These are phyloP conservation scores for Connochaetes taurinus DNA, from an alignment of 2,113 vertebrate species.

Conservation along the genomic window DNA sequence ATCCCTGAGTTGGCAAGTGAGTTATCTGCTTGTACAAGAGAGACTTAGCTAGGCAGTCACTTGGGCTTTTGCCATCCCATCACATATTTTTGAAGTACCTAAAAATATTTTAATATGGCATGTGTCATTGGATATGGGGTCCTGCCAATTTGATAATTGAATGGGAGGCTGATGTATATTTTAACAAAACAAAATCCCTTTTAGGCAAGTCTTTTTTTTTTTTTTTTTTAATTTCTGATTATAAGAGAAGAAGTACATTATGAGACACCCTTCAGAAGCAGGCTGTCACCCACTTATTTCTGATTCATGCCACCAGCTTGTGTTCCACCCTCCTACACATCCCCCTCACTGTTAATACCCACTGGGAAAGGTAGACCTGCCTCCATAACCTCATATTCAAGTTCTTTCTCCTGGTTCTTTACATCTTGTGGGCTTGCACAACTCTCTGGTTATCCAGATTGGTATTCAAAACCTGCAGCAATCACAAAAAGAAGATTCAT, in stretches of 20 bases:
- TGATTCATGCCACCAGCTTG: not conserved
- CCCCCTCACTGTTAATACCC: not conserved
- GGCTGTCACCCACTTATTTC: not conserved
- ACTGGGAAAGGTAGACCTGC: not conserved
- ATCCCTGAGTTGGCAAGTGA: conserved; percentile 13
- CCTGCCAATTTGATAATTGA: conserved; percentile 47
- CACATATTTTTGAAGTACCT: conserved; percentile 31
- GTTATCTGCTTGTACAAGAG: not conserved
- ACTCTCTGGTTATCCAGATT: not conserved
- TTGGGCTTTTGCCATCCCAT: conserved; percentile 33
- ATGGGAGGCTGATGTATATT: conserved; percentile 38
- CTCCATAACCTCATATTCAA: not conserved
- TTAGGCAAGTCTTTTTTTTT: conserved; percentile 7
- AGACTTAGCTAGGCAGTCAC: not conserved
- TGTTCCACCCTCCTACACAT: not conserved
- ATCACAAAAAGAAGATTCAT: not conserved
- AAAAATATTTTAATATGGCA: conserved; percentile 33
- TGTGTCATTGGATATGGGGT: not conserved
- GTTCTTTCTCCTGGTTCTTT: not conserved
- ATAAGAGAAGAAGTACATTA: not conserved
- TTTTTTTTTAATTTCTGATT: not conserved
- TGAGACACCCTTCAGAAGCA: not conserved
- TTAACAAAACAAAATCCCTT: conserved; percentile 38
- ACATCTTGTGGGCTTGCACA: not conserved
- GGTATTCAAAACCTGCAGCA: not conserved